Conservation (phyloP, 2,113 vertebrate species). For the Struthio camelus region DNA sequence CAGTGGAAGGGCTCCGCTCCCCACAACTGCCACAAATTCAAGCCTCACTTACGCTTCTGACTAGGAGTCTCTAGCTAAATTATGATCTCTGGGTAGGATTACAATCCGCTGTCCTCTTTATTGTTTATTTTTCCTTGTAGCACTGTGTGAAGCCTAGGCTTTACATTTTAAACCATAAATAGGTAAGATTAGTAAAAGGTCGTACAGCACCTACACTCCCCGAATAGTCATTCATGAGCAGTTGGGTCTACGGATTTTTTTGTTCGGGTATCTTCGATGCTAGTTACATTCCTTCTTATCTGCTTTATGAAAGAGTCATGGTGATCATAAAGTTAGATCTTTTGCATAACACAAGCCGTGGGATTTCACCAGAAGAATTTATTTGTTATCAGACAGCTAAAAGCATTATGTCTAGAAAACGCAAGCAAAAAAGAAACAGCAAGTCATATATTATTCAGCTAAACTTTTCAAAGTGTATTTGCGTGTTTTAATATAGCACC, state of each 20-base stretch:
- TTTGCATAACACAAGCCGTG: neutral
- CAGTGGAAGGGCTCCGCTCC: neutral
- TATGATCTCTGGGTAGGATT: neutral
- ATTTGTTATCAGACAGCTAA: neutral
- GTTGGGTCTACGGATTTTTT: neutral
- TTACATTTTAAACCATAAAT: neutral
- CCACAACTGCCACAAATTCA: neutral
- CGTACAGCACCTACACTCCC: neutral
- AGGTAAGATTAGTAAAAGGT: neutral
- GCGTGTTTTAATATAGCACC: conserved; percentile 64
- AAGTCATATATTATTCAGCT: conserved; percentile 11
- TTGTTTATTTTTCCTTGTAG: neutral
- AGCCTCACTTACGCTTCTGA: neutral
- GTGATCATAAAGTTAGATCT: neutral
- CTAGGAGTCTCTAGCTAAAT: neutral
- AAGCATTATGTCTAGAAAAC: conserved; percentile 10
- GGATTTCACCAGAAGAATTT: neutral
- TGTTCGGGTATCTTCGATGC: neutral
- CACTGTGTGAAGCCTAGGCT: neutral
- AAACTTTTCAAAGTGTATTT: conserved; percentile 46
- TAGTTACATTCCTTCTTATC: neutral
- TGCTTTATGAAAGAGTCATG: fast-evolving
- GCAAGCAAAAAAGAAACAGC: neutral
- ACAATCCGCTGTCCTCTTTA: neutral
- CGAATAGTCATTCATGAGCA: neutral